Base-by-base conservation (phyloP, 2,888 invertebrate genomes). In the Lithodes maja region DNA sequence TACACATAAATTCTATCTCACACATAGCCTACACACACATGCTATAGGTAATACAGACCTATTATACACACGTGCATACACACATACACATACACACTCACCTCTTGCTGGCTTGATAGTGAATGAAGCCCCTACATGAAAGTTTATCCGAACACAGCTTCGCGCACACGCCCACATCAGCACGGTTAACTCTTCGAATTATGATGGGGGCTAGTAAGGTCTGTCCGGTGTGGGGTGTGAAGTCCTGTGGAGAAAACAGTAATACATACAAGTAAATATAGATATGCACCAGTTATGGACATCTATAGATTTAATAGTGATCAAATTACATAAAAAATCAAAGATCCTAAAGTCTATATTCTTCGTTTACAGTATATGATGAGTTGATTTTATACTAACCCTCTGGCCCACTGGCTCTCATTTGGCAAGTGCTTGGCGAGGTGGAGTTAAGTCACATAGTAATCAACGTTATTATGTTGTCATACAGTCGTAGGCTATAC, bases 131-230 rank as follows among this genome's bases (percentile, higher is more conserved):
- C 9, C 75, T 50, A 50, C 91, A 91, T 3, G 74, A 84, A 1
- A 5, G 52, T 2, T 80, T 68, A 69, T 89, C 86, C 1, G 86
- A 17, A 68, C 91, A 91, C 17, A 71, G 61, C 71, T 89, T 91
- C 82, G 89, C 91, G 61, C 91, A 91, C 33, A 91, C 89, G 3
- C 83, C 91, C 17, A 89, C 71, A 52, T 89, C 91, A n/a, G 78
- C 85, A 33, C 86, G 50, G 12, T 55, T 33, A 1, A 86, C 69
- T 12, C 17, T 71, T 49, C 50, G 17, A 3, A 85, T 15, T 33
- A 86, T 74, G 50, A 33, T 61, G 5, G 75, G 55, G 7, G 75
- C 55, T n/a, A 86, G 50, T 33, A 91, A 53, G 3, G 89, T 89
- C 77, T 33, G 78, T 33, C 77, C 80, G 9, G 52, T 49, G 9